Evolutionary conservation across 2,888 invertebrate species (phyloP).

Genomic region (Dilophus febrilis): DNA sequence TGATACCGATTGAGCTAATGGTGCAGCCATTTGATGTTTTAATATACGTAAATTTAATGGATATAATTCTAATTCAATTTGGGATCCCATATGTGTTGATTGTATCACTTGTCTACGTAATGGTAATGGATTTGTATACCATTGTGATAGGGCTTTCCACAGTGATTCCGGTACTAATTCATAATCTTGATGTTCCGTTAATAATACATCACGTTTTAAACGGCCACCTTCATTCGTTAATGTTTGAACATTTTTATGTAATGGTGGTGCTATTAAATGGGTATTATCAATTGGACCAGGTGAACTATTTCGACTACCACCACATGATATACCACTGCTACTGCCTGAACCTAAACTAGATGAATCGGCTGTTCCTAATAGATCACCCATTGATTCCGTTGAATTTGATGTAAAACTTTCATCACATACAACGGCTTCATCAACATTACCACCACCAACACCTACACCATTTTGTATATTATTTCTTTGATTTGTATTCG

Average conservation of each 20-base stretch:
- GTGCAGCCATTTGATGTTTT: constrained; percentile 37
- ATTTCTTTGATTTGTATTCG: constrained; percentile 6
- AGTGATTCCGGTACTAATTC: constrained; percentile 71
- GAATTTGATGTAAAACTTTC: constrained; percentile 51
- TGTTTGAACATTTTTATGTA: constrained; percentile 49
- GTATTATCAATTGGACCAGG: constrained; percentile 68
- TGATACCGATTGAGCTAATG: constrained; percentile 15
- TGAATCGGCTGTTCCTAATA: constrained; percentile 39
- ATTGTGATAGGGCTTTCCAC: constrained; percentile 71
- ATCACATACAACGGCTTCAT: constrained; percentile 48
- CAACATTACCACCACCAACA: constrained; percentile 21
- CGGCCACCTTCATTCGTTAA: constrained; percentile 80
- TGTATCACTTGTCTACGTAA: constrained; percentile 64
- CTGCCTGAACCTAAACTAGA: constrained; percentile 35
- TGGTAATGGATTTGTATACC: constrained; percentile 67
- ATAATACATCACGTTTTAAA: constrained; percentile 51
- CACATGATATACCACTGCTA: constrained; percentile 47
- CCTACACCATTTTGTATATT: constrained; percentile 7
- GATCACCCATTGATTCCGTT: constrained; percentile 47
- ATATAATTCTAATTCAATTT: constrained; percentile 69
- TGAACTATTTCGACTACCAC: constrained; percentile 31
- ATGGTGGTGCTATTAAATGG: constrained; percentile 43
- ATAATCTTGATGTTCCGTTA: constrained; percentile 69
- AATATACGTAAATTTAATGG: constrained; percentile 60
- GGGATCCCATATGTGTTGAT: constrained; percentile 38